These are phyloP conservation scores for Lepas anatifera DNA, from an alignment of 2,888 invertebrate species.

Conservation along the genomic window DNA sequence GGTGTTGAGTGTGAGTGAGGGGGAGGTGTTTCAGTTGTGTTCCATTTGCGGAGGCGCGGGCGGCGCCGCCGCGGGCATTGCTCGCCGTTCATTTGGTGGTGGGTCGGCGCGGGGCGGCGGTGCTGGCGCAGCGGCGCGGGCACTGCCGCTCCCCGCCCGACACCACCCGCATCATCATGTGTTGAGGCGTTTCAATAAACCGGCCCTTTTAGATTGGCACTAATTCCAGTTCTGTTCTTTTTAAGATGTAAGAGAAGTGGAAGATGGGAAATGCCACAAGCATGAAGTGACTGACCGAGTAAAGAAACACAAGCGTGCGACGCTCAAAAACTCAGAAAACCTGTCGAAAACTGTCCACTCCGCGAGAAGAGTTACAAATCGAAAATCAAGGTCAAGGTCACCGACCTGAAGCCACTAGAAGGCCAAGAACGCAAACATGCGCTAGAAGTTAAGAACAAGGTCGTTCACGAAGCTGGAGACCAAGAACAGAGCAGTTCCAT, in stretches of 20 bases:
- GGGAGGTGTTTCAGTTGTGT: too few species aligned
- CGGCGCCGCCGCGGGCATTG: background rate
- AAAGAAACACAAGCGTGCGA: background rate
- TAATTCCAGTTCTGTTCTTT: slow-evolving; percentile 11
- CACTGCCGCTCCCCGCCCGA: background rate
- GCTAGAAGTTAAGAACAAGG: background rate
- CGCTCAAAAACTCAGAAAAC: background rate
- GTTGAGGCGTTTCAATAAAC: slow-evolving; percentile 4
- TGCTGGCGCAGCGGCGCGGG: background rate
- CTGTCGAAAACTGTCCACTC: background rate
- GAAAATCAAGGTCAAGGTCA: slow-evolving; percentile 9
- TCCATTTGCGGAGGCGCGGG: background rate
- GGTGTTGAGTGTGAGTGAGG: too few species aligned
- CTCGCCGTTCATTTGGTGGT: background rate
- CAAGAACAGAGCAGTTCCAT: background rate
- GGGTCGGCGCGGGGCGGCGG: background rate
- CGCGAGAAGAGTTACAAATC: background rate
- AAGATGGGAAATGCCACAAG: background rate
- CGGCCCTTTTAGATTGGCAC: slow-evolving; percentile 10
- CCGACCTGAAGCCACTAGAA: slow-evolving; percentile 6
- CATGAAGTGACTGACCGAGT: background rate
- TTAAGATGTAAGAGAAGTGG: slow-evolving; percentile 3
- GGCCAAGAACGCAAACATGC: background rate
- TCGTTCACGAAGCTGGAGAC: background rate
- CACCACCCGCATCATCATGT: background rate